A percentile compares a stretch with the other conserved stretches of the same genome.
phyloP scores from a whole-genome alignment of 2,888 invertebrate species.

The Chrysolina haemoptera region DNA sequence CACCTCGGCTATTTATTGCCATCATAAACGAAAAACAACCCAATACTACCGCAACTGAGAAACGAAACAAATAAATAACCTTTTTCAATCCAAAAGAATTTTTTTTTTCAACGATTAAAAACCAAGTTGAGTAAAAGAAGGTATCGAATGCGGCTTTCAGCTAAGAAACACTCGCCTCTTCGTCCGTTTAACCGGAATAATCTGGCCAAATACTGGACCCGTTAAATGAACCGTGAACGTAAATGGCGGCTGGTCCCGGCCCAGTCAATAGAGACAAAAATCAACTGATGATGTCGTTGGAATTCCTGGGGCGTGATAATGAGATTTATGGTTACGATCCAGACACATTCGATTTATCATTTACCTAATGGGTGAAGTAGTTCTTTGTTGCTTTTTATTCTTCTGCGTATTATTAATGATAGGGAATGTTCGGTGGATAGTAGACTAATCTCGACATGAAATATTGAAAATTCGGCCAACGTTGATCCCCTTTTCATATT shows the following conservation, averaged over 20 bases:
- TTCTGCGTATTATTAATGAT: constrained; percentile 3
- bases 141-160: not conserved
- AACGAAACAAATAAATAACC: not conserved
- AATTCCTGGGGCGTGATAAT: constrained; percentile 25
- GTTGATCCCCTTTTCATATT: not conserved
- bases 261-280: constrained; percentile 32
- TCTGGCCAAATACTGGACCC: constrained; percentile 21
- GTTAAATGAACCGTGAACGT: constrained; percentile 35
- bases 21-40: not conserved
- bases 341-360: constrained; percentile 21
- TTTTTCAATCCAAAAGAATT: not conserved
- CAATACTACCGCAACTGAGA: not conserved
- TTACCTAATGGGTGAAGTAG: constrained; percentile 8
- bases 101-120: not conserved
- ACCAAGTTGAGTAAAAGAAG: not conserved
- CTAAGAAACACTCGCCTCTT: not conserved
- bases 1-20: not conserved
- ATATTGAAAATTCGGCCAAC: not conserved
- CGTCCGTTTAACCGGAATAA: constrained; percentile 13
- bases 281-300: constrained; percentile 29
- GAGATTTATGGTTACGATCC: constrained; percentile 12
- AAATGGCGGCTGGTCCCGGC: constrained; percentile 24
- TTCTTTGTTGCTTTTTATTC: constrained; percentile 15
- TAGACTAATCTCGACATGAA: not conserved
- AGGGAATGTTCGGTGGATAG: constrained; percentile 1